Base-by-base conservation (phyloP, 2,113 vertebrate genomes). In the Tenebrosternarchus preto region DNA sequence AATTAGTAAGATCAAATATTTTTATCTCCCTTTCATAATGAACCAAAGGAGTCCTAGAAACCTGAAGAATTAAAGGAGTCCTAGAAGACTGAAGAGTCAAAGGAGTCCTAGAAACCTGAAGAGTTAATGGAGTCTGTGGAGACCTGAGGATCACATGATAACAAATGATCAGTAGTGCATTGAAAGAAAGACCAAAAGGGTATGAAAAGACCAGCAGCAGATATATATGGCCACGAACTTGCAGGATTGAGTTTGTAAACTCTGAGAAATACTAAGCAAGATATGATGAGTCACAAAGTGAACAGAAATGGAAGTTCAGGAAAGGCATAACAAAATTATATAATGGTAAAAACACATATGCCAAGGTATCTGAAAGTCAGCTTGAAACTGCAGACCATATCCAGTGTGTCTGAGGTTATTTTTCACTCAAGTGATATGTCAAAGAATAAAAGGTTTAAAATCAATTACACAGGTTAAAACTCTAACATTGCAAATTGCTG, bases 401-500 rank as follows among this genome's bases (percentile, higher is more conserved):
- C 60, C 74, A 29, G 3, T 46, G 27, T 19, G 55, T 53, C 60
- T 22, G 20, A 33, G 55, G 36, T 36, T 72, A 24, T 83, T 79
- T 74, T 31, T 22, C 59, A 17, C 55, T 59, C 63, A 76, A 68
- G 46, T 46, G 74, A 39, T 8, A 29, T 56, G 66, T 53, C 57
- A 76, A 67, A 75, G 67, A 31, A 46, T 19, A 29, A 50, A 25
- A 17, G 39, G 17, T 69, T 69, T 75, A 74, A 76, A 69, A 63
- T 43, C 72, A 80, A 83, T 83, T 71, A 79, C 59, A 74, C 76
- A 22, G 50, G 46, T 78, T 78, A 82, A 78, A 64, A 73, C 22
- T 7, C 29, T 7, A 57, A 72, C 17, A 78, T 57, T 68, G 2
- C 22, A 71, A 63, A 63, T 64, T 20, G 66, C 72, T 69, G 73